Conservation (phyloP, 1,140 invertebrate genomes). For the Pemphigus obesinymphae region DNA sequence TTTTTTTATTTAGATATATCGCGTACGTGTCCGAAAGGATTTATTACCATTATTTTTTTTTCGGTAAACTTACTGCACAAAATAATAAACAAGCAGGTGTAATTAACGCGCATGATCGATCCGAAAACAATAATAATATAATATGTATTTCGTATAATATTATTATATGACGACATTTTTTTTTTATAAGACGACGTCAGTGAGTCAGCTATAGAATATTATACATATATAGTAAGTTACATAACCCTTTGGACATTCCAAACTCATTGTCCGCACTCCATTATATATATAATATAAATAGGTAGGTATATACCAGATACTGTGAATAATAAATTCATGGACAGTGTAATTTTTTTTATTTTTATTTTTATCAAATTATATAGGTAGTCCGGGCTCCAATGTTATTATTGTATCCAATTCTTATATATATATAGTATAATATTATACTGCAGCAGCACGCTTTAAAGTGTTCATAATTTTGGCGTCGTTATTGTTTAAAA, state of each 20-base stretch:
- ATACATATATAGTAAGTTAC: no score
- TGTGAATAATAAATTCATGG: conserved; percentile 30
- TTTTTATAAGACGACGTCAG: neutral
- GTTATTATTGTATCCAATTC: neutral
- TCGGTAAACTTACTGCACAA: no score
- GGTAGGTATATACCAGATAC: neutral
- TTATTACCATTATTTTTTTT: no score
- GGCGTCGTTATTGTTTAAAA: conserved; percentile 17
- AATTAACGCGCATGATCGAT: neutral
- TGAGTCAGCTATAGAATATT: conserved; percentile 11
- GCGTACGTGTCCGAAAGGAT: no score
- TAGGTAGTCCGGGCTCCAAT: neutral
- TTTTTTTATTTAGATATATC: no score
- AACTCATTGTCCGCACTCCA: neutral
- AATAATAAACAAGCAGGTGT: no score
- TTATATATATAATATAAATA: neutral
- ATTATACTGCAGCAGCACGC: no score
- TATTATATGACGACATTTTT: neutral
- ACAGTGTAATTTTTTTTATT: neutral
- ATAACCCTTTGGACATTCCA: conserved; percentile 35
- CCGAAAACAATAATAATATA: neutral
- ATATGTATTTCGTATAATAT: no score
- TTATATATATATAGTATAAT: no score
- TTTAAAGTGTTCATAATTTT: conserved; percentile 22
- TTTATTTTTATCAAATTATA: neutral